Evolutionary conservation across 2,797 vertebrate genomes (phyloP).

Genomic region (Cynodonichthys magdalenae): DNA sequence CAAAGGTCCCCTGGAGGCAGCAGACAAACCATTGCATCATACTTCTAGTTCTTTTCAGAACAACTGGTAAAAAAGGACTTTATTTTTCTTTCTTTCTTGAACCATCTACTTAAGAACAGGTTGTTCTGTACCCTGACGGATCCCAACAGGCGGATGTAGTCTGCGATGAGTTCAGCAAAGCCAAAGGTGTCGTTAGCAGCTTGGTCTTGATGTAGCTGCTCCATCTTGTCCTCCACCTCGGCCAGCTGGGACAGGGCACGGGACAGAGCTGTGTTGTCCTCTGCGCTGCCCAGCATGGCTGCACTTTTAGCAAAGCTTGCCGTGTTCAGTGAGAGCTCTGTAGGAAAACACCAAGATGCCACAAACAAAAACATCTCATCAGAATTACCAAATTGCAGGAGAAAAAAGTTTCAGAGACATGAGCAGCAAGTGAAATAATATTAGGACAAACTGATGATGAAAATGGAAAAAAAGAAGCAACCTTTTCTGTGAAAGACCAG

Average conservation of each 20-base stretch:
- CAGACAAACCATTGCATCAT: background rate
- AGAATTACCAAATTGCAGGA: no score
- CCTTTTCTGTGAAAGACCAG: constrained; percentile 96
- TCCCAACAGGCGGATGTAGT: constrained; percentile 94
- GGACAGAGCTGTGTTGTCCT: constrained; percentile 97
- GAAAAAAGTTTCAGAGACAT: no score
- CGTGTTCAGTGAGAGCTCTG: constrained; percentile 89
- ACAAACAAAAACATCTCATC: no score
- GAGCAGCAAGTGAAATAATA: no score
- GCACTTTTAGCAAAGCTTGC: constrained; percentile 95
- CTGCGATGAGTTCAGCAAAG: constrained; percentile 92
- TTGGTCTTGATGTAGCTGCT: constrained; percentile 95
- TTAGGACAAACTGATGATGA: no score
- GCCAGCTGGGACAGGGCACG: constrained; percentile 95
- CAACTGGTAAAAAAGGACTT: no score
- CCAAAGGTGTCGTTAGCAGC: constrained; percentile 91
- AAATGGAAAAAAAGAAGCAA: constrained; percentile 42
- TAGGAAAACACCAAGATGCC: no score
- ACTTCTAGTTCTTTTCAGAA: background rate
- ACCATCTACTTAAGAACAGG: no score
- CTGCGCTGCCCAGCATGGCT: constrained; percentile 96
- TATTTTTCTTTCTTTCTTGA: background rate
- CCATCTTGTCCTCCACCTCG: constrained; percentile 97
- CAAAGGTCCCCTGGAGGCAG: constrained; percentile 88
- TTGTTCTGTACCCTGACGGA: constrained; percentile 86